Base-by-base conservation (phyloP, 2,797 vertebrate genomes). In the Crocodylus rhombifer region DNA sequence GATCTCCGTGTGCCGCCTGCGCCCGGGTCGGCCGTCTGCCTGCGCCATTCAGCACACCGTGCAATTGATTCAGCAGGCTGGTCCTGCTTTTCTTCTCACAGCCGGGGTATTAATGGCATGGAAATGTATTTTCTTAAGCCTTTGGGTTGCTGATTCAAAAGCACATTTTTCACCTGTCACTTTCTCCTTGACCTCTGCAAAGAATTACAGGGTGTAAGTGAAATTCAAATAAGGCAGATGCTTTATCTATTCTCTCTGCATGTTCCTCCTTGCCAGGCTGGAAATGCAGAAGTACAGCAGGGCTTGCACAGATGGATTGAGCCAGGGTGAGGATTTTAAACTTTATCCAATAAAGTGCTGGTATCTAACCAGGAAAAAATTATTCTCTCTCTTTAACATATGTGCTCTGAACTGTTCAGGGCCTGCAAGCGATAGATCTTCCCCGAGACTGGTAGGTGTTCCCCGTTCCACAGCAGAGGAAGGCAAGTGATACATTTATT, bases 101-200 rank as follows among this genome's bases (percentile, higher is more conserved):
- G 58, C 36, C 28, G 60, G 77, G 30, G 62, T 28, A 7, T 82
- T 69, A 63, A 56, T 4, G 1, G 62, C 26, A 61, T 95, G 94
- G 96, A 95, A 96, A 94, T 96, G 96, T 96, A 94, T 98, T 97
- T 97, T 95, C 96, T 94, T 89, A 90, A 96, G 97, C 96, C 98
- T 98, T 89, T 92, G 91, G 97, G 95, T 87, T 96, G 90, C 91
- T 77, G 95, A 93, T 96, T 94, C 81, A 78, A 80, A 92, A 63
- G 91, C 84, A 92, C 97, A 96, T 98, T 97, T 98, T 97, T 98
- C 97, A 98, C 92, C 96, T 98, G 98, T 98, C 96, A 96, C 87
- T 96, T 89, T 96, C 96, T 97, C 94, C 97, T 97, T 96, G 96
- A 98, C 97, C 87, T 98, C 98, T 79, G 77, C 73, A n/a, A 85